These are phyloP conservation scores for Prunella fulvescens DNA, from an alignment of 2,113 vertebrate species.

Conservation along the genomic window DNA sequence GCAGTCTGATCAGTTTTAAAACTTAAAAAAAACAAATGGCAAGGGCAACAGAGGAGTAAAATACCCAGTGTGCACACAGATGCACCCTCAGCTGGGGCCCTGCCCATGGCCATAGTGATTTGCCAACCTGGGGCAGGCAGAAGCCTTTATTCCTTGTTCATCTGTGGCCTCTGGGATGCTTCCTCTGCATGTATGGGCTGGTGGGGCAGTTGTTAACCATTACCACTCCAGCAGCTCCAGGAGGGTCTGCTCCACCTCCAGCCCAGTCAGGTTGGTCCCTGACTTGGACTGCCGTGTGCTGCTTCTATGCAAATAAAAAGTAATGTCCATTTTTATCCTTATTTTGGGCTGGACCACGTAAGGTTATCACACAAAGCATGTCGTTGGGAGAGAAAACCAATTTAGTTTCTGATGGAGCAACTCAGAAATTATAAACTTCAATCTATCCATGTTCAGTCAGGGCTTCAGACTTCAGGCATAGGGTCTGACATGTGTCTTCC, in stretches of 20 bases:
- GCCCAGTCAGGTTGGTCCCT: neutral
- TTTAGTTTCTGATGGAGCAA: neutral
- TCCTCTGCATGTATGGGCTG: neutral
- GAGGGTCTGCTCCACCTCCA: neutral
- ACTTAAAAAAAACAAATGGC: neutral
- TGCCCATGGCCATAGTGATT: rapidly evolving
- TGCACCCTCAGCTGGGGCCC: neutral
- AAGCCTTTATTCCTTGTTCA: neutral
- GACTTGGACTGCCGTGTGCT: neutral
- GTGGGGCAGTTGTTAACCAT: neutral
- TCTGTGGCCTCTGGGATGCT: neutral
- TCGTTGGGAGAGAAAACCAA: neutral
- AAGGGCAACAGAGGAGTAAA: neutral
- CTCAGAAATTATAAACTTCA: neutral
- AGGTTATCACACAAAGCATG: neutral
- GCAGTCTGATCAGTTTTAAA: neutral
- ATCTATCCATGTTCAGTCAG: neutral
- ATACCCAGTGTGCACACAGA: neutral
- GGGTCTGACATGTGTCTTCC: neutral
- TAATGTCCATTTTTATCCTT: neutral
- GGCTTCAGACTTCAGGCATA: neutral
- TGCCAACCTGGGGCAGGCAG: neutral
- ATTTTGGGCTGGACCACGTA: neutral
- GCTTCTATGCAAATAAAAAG: neutral
- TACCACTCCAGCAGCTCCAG: neutral